Conservation (phyloP, 2,113 vertebrate genomes). For the Saccopteryx leptura region DNA sequence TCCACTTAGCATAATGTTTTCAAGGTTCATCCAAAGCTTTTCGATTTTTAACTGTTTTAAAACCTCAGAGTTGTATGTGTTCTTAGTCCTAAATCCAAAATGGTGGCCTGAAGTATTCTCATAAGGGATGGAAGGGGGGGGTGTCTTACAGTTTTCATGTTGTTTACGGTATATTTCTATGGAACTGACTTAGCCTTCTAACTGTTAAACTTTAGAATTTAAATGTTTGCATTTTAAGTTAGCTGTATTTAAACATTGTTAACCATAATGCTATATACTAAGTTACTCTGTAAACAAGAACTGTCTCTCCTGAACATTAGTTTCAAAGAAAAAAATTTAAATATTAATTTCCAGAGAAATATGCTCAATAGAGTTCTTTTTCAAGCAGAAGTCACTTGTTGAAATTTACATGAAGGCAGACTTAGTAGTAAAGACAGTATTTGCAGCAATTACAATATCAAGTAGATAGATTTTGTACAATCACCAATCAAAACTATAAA, state of each 20-base stretch:
- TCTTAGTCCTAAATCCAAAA: not conserved
- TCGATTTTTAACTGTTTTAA: not conserved
- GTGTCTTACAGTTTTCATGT: not conserved
- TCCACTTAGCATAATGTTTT: not conserved
- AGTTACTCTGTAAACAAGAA: conserved; percentile 78
- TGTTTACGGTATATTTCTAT: not conserved
- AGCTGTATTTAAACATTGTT: conserved; percentile 84
- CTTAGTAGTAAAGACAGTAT: conserved; percentile 84
- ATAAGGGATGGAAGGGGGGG: not conserved
- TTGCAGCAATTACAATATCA: conserved; percentile 72
- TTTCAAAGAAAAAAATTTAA: conserved; percentile 80
- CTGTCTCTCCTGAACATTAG: conserved; percentile 83
- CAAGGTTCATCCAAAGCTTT: not conserved
- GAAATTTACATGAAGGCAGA: conserved; percentile 81
- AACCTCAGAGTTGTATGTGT: not conserved
- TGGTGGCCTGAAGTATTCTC: not conserved
- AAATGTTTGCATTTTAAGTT: conserved; percentile 85
- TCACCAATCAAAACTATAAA: conserved; percentile 78
- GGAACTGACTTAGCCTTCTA: conserved; percentile 36
- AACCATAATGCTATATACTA: conserved; percentile 85
- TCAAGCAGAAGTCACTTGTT: conserved; percentile 81
- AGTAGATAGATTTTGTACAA: conserved; percentile 78
- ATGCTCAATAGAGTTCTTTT: conserved; percentile 82
- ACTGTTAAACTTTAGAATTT: conserved; percentile 84
- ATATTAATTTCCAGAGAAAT: conserved; percentile 86